A percentile compares a stretch with the other conserved stretches of the same genome.
Evolutionary conservation across 2,797 vertebrate genomes (phyloP).

Genomic region (Gobionotothen gibberifrons): DNA sequence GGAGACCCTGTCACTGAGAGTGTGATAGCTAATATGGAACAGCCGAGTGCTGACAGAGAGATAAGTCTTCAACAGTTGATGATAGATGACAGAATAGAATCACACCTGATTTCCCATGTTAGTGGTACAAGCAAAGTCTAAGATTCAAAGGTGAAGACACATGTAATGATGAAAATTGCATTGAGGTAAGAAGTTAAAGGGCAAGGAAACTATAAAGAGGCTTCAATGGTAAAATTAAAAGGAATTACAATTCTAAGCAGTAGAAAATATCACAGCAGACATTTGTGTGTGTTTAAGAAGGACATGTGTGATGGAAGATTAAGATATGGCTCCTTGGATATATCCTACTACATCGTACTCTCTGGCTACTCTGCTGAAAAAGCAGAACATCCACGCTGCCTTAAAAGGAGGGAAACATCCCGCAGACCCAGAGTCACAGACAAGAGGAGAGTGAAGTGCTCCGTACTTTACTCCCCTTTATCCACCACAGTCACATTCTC

Average conservation of each 20-base stretch:
- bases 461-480: conserved; percentile 34
- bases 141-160: conserved; percentile 16
- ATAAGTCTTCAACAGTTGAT: conserved; percentile 59
- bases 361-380: conserved; percentile 56
- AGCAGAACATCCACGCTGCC: conserved; percentile 69
- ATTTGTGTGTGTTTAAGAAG: neutral
- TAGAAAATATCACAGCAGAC: neutral
- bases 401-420: conserved; percentile 81
- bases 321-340: conserved; percentile 11
- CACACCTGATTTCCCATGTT: conserved; percentile 27
- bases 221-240: neutral
- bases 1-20: conserved; percentile 49
- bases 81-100: conserved; percentile 54
- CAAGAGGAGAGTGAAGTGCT: conserved; percentile 62
- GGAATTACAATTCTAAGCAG: neutral
- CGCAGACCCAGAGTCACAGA: conserved; percentile 50
- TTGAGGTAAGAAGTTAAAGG: neutral
- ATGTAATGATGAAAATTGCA: neutral
- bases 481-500: conserved; percentile 43
- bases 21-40: conserved; percentile 57
- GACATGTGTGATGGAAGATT: conserved; percentile 15
- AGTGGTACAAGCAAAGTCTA: conserved; percentile 23
- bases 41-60: conserved; percentile 73
- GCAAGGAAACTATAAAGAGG: conserved; percentile 5
- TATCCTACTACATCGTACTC: conserved; percentile 47